These are phyloP conservation scores for Phallusia fumigata DNA, from an alignment of 23 tunicate species.

Conservation along the genomic window DNA sequence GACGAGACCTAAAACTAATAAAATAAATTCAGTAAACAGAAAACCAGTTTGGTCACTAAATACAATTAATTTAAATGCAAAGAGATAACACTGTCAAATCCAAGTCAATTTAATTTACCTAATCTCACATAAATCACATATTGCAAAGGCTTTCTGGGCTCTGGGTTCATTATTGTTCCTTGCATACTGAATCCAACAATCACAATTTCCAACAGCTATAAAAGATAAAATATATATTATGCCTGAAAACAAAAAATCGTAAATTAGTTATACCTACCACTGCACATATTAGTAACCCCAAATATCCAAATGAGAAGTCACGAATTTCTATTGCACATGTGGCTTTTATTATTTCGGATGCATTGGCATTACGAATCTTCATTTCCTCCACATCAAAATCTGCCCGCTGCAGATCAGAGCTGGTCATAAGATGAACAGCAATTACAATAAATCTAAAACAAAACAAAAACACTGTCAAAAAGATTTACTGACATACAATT, in stretches of 20 bases:
- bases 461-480: too few species aligned
- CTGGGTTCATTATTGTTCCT: slow-evolving; percentile 61
- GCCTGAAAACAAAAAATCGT: neutral
- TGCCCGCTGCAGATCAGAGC: slow-evolving; percentile 43
- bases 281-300: slow-evolving; percentile 43
- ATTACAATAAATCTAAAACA: slow-evolving; percentile 53
- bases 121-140: slow-evolving; percentile 51
- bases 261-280: slow-evolving; percentile 29
- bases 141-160: slow-evolving; percentile 60
- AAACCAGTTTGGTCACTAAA: too few species aligned
- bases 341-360: slow-evolving; percentile 29
- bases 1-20: slow-evolving; percentile 51
- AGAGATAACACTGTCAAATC: neutral
- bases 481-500: too few species aligned
- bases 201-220: slow-evolving; percentile 53
- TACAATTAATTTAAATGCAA: neutral
- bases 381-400: slow-evolving; percentile 30
- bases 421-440: slow-evolving; percentile 30
- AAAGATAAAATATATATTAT: neutral
- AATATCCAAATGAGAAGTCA: slow-evolving; percentile 49
- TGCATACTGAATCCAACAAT: slow-evolving; percentile 64
- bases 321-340: slow-evolving; percentile 55
- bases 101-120: slow-evolving; percentile 21
- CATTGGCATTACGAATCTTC: slow-evolving; percentile 31
- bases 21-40: neutral